Evolutionary conservation across 1,140 invertebrate genomes (phyloP).

Genomic region (Ylistrum balloti): DNA sequence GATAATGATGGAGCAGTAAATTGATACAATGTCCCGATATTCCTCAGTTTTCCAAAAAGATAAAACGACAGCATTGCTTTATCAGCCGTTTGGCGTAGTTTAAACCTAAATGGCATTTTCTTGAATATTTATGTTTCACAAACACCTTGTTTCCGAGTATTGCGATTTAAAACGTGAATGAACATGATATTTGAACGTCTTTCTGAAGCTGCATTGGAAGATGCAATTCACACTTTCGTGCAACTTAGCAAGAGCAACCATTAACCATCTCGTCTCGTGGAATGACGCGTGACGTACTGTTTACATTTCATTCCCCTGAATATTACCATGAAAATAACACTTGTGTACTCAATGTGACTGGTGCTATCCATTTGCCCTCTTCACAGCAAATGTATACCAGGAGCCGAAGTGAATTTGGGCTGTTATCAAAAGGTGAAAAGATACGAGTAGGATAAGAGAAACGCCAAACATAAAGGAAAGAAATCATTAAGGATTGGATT

Average conservation of each 20-base stretch:
- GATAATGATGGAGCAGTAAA: slow-evolving; percentile 32
- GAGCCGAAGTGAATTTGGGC: no score
- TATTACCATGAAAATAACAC: no score
- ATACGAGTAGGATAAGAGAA: no score
- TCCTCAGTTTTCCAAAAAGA: background rate
- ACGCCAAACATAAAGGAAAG: no score
- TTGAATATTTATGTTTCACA: background rate
- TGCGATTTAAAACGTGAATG: background rate
- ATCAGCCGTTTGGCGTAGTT: background rate
- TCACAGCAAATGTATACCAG: no score
- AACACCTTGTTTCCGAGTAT: background rate
- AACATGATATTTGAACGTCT: background rate
- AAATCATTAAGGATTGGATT: no score
- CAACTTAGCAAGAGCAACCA: background rate
- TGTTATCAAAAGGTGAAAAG: no score
- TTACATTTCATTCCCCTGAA: background rate
- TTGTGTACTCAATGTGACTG: no score
- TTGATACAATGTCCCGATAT: slow-evolving; percentile 25
- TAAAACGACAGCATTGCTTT: background rate
- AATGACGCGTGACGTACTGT: background rate
- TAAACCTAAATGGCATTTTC: background rate
- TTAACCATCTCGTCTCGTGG: background rate
- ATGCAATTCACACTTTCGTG: background rate
- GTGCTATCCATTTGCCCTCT: no score
- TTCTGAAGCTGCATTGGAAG: background rate